phyloP scores from a whole-genome alignment of 2,797 vertebrate species.

The Emys orbicularis region DNA sequence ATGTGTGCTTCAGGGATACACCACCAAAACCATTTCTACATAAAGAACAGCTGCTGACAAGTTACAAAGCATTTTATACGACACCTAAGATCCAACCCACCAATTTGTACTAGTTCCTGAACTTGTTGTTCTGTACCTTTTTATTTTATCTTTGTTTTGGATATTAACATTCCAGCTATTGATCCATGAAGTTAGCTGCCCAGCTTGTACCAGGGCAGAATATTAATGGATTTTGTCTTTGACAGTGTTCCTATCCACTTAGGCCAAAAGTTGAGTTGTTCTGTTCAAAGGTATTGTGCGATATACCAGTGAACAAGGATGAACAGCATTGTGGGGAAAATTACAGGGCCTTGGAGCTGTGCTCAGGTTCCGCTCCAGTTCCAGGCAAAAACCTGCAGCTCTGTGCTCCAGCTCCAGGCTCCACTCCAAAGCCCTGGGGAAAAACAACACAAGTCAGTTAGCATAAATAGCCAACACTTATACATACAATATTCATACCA shows the following conservation, averaged over 20 bases:
- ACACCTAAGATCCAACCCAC: neutral
- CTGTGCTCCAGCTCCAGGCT: no score
- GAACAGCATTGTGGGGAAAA: neutral
- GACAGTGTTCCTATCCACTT: neutral
- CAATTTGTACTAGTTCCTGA: neutral
- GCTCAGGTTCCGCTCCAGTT: no score
- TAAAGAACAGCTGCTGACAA: neutral
- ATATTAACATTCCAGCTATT: neutral
- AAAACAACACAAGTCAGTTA: neutral
- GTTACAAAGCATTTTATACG: neutral
- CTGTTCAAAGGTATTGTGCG: neutral
- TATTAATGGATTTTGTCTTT: neutral
- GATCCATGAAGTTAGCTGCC: neutral
- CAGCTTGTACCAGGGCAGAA: neutral
- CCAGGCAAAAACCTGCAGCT: no score
- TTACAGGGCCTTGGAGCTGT: no score
- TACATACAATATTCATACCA: neutral
- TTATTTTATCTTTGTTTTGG: neutral
- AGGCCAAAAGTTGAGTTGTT: neutral
- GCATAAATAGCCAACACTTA: neutral
- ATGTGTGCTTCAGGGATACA: neutral
- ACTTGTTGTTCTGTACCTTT: neutral
- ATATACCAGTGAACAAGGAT: neutral
- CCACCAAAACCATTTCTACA: neutral
- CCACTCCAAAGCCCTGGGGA: no score